Evolutionary conservation across 2,113 vertebrate species (phyloP), one percentile per base, ranked within the genome.

Genomic region (Vanacampus margaritifer): DNA sequence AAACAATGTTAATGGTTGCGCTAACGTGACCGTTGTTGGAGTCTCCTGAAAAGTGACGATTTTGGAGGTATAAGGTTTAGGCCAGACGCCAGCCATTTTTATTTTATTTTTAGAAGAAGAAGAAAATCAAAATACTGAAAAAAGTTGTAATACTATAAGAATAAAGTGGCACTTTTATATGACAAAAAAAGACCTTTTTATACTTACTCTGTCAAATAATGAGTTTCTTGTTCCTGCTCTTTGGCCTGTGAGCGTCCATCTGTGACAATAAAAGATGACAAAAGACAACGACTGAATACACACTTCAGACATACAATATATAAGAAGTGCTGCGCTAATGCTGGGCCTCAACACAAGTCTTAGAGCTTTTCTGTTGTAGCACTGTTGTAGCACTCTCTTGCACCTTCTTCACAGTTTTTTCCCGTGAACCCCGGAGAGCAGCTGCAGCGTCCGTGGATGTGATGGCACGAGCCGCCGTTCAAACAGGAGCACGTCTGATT

Each of bases 131-230:
- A 12, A 4, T 43, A 3, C 41, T 10, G 2, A 8, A 5, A 14
- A 48, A 48, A 48, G 45, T 48, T 21, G 45, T 10, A 21, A 46
- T 7, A 46, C 17, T 17, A 17, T 6, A 4, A 24, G 50, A 26
- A 16, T 14, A 16, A 56, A 26, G 14, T 0, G 21, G 17, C n/a
- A 51, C 21, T 23, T 51, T 54, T 51, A 46, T 8, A 28, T 17
- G 28, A 23, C n/a, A 1, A 11, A 37, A n/a, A 1, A 21, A 50
- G 21, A 50, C 9, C 2, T 58, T 26, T 69, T 69, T 57, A 54
- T 72, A 91, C 96, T 91, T 89, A 98, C 95, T 92, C 84, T 5
- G 92, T 82, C 12, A 95, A 85, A 69, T 84, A 82, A 36, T 73
- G 78, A 8, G 35, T 14, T 23, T 41, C 36, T 23, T 6, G 21